phyloP scores from a whole-genome alignment of 2,888 invertebrate species.

The Bellardia bayeri region DNA sequence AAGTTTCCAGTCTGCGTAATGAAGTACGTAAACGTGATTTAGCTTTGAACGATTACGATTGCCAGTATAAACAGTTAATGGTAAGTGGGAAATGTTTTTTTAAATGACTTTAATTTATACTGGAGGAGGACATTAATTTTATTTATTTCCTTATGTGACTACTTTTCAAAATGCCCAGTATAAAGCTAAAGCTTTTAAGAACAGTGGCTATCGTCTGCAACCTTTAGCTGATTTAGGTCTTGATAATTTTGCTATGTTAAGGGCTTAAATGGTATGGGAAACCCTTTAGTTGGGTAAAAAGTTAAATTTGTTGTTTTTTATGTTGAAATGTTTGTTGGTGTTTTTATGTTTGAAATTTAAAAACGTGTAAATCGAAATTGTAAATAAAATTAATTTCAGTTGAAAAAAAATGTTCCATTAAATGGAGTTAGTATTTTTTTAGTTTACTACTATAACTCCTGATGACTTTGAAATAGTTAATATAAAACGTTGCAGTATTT shows the following conservation, averaged over 20 bases:
- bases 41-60: slow-evolving; percentile 79
- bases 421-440: too few species aligned
- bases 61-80: slow-evolving; percentile 78
- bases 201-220: slow-evolving; percentile 74
- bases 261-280: slow-evolving; percentile 22
- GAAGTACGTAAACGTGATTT: slow-evolving; percentile 78
- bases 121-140: slow-evolving; percentile 2
- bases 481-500: too few species aligned
- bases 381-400: slow-evolving; percentile 26
- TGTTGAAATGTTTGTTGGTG: not conserved
- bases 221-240: slow-evolving; percentile 74
- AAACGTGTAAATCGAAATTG: slow-evolving; percentile 35
- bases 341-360: not conserved
- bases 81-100: slow-evolving; percentile 72
- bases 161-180: slow-evolving; percentile 68
- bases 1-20: slow-evolving; percentile 77
- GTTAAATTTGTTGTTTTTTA: not conserved
- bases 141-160: slow-evolving; percentile 7
- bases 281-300: not conserved
- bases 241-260: slow-evolving; percentile 27
- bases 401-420: not conserved
- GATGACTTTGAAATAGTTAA: too few species aligned
- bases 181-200: slow-evolving; percentile 74
- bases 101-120: not conserved
- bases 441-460: too few species aligned